Percentiles rank a stretch among this genome's conserved stretches.
Evolutionary conservation across 2,113 vertebrate species (phyloP).

Genomic region (Tringa solitaria): DNA sequence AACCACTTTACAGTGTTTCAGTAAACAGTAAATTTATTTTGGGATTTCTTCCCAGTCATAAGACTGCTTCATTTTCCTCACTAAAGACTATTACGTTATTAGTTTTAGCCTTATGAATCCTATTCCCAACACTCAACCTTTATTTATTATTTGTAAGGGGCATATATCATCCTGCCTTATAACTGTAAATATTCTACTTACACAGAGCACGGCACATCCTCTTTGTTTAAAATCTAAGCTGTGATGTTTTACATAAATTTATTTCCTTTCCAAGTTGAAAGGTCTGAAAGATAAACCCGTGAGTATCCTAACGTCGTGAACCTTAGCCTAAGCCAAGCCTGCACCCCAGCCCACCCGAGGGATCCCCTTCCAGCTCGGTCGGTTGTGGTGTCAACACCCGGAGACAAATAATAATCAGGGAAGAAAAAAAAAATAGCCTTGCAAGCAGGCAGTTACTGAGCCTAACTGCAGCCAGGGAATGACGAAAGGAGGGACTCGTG

Average conservation of each 20-base stretch:
- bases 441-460: neutral
- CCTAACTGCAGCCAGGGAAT: neutral
- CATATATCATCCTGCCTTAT: constrained; percentile 57
- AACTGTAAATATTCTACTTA: constrained; percentile 58
- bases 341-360: neutral
- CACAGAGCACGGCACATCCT: neutral
- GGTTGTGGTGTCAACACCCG: neutral
- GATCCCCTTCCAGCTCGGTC: neutral
- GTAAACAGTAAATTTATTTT: constrained; percentile 37
- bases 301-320: neutral
- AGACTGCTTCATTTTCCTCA: neutral
- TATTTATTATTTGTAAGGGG: constrained; percentile 54
- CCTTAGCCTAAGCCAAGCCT: neutral
- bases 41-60: neutral
- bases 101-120: constrained; percentile 31
- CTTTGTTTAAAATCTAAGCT: constrained; percentile 59
- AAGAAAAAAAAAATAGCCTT: neutral
- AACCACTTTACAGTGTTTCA: neutral
- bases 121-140: constrained; percentile 48
- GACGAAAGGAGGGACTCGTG: neutral
- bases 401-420: neutral
- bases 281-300: neutral
- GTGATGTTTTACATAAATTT: constrained; percentile 32
- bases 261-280: constrained; percentile 39
- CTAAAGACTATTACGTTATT: neutral